These are phyloP conservation scores for Squalus acanthias DNA, from an alignment of 2,797 vertebrate genomes.

Conservation along the genomic window DNA sequence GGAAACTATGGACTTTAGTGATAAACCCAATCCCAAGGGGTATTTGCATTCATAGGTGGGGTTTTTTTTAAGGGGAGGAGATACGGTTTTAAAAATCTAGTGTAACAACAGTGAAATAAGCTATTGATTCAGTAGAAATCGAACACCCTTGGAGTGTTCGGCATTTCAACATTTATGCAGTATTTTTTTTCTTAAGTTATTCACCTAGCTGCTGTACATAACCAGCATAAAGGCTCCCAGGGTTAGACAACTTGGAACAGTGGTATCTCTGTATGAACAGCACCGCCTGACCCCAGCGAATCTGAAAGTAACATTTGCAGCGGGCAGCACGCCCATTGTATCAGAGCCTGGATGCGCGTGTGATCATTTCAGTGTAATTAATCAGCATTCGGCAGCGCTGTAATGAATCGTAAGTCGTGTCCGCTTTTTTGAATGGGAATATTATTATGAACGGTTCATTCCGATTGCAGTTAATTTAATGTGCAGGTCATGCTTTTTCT, in stretches of 20 bases:
- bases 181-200: neutral
- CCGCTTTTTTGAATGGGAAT: neutral
- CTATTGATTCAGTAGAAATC: neutral
- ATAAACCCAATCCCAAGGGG: too few relatives aligned
- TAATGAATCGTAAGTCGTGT: neutral
- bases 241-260: neutral
- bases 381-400: neutral
- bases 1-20: neutral
- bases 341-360: neutral
- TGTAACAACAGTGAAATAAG: neutral
- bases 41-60: too few relatives aligned
- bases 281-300: neutral
- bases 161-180: neutral
- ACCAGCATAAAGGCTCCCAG: neutral
- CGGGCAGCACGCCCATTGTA: neutral
- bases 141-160: neutral
- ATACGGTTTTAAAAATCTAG: neutral
- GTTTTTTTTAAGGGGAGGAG: neutral
- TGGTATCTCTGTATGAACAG: neutral
- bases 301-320: neutral
- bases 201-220: neutral
- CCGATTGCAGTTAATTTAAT: neutral
- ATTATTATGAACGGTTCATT: neutral
- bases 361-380: neutral
- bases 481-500: neutral